phyloP scores from a whole-genome alignment of 64 coral and sea anemone genomes.

The Orbicella faveolata region DNA sequence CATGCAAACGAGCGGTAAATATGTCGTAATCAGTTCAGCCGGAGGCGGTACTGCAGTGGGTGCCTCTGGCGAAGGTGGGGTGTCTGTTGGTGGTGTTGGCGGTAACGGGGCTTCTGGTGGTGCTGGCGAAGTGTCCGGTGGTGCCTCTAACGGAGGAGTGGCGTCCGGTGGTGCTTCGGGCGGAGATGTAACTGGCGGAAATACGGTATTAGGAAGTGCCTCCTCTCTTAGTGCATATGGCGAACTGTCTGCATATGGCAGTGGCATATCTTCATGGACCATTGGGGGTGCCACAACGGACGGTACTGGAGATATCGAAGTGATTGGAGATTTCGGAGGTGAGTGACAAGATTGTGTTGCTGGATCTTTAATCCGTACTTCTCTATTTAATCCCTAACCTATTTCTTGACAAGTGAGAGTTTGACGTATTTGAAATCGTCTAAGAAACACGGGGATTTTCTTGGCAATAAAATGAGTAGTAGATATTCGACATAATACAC shows the following conservation, averaged over 20 bases:
- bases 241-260: conserved; percentile 5
- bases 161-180: not conserved
- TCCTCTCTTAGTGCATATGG: not conserved
- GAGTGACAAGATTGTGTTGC: not conserved
- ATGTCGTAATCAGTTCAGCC: not conserved
- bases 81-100: not conserved
- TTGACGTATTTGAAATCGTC: too few species aligned
- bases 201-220: conserved; percentile 2
- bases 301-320: conserved; percentile 12
- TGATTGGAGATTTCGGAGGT: conserved; percentile 93
- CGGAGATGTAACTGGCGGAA: not conserved
- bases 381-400: not conserved
- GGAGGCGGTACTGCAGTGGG: not conserved
- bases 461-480: too few species aligned
- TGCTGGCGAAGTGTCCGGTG: not conserved
- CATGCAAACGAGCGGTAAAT: not conserved
- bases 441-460: too few species aligned
- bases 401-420: too few species aligned
- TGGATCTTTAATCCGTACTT: not conserved
- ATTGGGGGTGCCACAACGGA: not conserved
- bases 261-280: conserved; percentile 1
- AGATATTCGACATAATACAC: too few species aligned
- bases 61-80: not conserved
- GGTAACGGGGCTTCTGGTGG: not conserved
- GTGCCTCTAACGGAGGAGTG: not conserved